phyloP scores from a whole-genome alignment of 2,113 vertebrate genomes.

The Morone chrysops region DNA sequence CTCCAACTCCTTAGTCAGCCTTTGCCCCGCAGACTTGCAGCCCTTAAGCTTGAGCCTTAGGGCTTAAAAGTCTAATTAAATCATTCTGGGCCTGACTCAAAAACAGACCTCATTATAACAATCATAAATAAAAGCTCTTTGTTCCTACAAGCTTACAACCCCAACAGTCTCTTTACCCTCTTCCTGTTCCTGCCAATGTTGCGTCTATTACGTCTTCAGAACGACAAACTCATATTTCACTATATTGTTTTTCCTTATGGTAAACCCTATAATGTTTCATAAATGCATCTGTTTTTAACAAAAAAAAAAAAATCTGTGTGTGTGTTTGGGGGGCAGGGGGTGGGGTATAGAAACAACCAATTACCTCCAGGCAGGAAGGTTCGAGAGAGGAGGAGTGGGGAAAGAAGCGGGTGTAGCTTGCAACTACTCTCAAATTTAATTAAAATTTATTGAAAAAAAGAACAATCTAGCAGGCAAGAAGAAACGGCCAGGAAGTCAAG shows the following conservation, averaged over 20 bases:
- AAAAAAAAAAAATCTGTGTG: slow-evolving; percentile 8
- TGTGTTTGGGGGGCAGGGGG: too few species aligned
- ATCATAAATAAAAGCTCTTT: slow-evolving; percentile 76
- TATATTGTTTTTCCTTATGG: slow-evolving; percentile 38
- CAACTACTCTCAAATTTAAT: slow-evolving; percentile 43
- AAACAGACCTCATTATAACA: slow-evolving; percentile 72
- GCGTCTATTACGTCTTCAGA: slow-evolving; percentile 51
- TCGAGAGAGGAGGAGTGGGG: slow-evolving; percentile 3
- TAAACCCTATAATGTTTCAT: slow-evolving; percentile 49
- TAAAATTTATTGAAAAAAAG: slow-evolving; percentile 33
- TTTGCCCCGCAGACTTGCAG: slow-evolving; percentile 13
- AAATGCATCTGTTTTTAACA: slow-evolving; percentile 73
- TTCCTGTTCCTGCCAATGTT: slow-evolving; percentile 56
- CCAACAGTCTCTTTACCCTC: slow-evolving; percentile 52
- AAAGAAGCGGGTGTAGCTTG: slow-evolving; percentile 7
- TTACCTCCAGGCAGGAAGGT: slow-evolving; percentile 39
- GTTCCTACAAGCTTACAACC: slow-evolving; percentile 47
- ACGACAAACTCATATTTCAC: slow-evolving; percentile 59
- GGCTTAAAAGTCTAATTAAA: slow-evolving; percentile 71
- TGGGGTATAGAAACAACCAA: slow-evolving; percentile 5
- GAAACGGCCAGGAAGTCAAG: slow-evolving; percentile 6
- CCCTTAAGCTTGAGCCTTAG: slow-evolving; percentile 49
- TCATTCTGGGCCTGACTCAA: slow-evolving; percentile 49
- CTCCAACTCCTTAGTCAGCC: background rate
- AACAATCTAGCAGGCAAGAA: slow-evolving; percentile 11